A percentile compares a stretch with the other conserved stretches of the same genome.
Evolutionary conservation across 2,113 vertebrate genomes (phyloP).

Genomic region (Phocoena phocoena): DNA sequence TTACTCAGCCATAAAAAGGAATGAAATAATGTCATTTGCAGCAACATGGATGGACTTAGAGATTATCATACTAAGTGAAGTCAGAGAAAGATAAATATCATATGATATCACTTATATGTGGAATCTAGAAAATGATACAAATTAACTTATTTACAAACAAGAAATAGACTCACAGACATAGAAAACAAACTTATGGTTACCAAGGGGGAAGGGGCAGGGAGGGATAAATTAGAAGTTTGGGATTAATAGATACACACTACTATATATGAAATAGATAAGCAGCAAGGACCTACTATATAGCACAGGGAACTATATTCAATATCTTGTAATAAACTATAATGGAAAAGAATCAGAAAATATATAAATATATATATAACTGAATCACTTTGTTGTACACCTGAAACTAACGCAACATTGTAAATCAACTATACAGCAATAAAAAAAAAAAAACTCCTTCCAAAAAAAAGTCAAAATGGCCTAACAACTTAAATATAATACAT

Average conservation of each 20-base stretch:
- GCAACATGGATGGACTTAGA: not conserved
- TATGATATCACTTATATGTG: not conserved
- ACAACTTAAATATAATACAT: not conserved
- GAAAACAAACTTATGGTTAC: not conserved
- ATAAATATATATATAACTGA: not conserved
- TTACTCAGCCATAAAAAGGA: not conserved
- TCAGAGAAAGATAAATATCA: not conserved
- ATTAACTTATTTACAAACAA: not conserved
- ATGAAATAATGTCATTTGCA: not conserved
- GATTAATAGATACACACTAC: not conserved
- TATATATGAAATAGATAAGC: too few relatives aligned
- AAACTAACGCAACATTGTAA: not conserved
- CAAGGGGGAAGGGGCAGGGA: not conserved
- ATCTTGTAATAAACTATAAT: too few relatives aligned
- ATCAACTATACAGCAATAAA: not conserved
- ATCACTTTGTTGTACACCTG: not conserved
- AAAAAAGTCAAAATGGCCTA: not conserved
- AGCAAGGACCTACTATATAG: too few relatives aligned
- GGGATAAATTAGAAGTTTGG: not conserved
- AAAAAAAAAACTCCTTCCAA: not conserved
- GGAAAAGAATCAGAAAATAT: not conserved
- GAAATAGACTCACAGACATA: not conserved
- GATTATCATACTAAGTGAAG: not conserved
- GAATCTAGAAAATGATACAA: not conserved
- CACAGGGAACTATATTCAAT: too few relatives aligned